Percentiles rank a stretch among this genome's conserved stretches.
These are phyloP conservation scores for Xestia xanthographa DNA, from an alignment of 2,888 invertebrate genomes.

Conservation along the genomic window DNA sequence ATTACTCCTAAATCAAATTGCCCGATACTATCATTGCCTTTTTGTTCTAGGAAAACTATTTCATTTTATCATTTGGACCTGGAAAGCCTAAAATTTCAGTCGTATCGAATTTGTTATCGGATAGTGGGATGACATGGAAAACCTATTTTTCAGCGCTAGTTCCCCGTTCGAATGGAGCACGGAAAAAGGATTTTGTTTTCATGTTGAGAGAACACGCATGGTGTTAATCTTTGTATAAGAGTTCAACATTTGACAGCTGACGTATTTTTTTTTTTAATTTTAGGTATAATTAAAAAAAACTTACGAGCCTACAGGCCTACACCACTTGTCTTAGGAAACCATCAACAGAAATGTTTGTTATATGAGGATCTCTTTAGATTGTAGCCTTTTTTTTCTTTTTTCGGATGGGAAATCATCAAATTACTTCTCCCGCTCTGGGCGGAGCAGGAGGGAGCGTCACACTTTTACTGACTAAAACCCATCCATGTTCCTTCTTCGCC, in stretches of 20 bases:
- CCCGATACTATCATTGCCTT: background rate
- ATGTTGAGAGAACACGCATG: conserved; percentile 5
- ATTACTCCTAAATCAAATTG: background rate
- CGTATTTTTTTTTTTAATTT: background rate
- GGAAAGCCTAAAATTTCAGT: conserved; percentile 29
- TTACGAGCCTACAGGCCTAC: too few relatives aligned
- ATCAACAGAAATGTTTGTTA: too few relatives aligned
- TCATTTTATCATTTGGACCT: conserved; percentile 42
- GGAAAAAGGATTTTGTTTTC: conserved; percentile 48
- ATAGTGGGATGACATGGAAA: conserved; percentile 55
- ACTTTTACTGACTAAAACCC: too few relatives aligned
- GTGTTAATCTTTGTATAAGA: background rate
- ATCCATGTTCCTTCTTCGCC: too few relatives aligned
- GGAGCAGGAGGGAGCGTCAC: too few relatives aligned
- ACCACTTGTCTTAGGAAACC: too few relatives aligned
- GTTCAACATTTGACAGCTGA: conserved; percentile 3
- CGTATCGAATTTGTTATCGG: conserved; percentile 47
- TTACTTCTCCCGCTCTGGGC: too few relatives aligned
- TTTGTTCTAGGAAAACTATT: conserved; percentile 19
- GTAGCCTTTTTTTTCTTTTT: too few relatives aligned
- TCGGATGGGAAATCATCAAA: too few relatives aligned
- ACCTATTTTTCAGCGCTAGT: conserved; percentile 50
- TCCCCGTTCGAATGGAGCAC: conserved; percentile 11
- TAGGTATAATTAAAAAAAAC: too few relatives aligned
- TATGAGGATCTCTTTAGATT: too few relatives aligned